Base-by-base conservation (phyloP, 2,888 invertebrate species). In the Trilocha varians region DNA sequence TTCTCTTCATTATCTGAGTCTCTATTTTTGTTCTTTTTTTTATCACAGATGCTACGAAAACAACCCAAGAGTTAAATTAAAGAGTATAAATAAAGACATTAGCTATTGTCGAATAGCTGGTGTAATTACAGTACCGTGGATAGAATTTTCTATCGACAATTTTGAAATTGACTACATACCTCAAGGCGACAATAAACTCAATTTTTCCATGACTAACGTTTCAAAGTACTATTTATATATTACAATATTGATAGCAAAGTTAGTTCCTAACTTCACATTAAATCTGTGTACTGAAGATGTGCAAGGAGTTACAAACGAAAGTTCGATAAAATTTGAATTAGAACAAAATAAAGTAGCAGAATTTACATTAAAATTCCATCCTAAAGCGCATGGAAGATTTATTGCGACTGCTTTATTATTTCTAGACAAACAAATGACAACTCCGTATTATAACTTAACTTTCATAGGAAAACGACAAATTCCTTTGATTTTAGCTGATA, bases 51-150 rank as follows among this genome's bases (percentile, higher is more conserved):
- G 33, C 11, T 85, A 84, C 49, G 76, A 79, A 62, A 70, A 72
- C 52, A 82, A 78, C 51, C 15, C 60, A 2, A 79, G 65, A 53
- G 70, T 77, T 0, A 85, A 78, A 65, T 25, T 80, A 15, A 77
- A 68, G 55, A 49, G 52, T 33, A 37, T 72, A 9, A 70, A 70
- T 47, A 83, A 75, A 58, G 83, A 84, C 45, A 82, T 85, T 9
- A 59, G 69, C 49, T 82, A 63, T 38, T 82, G 77, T 46, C 76
- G 75, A 14, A 62, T 84, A 47, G 43, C 50, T 34, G 84, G 84
- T 18, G 82, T 85, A 0, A 75, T 85, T 36, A 83, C 80, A 3
- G 70, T 78, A 6, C 71, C 83, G 2, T 82, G 80, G 80, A 58
- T 85, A 48, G 34, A 59, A 25, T 70, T 85, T 53, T 84, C 85